Evolutionary conservation across 2,113 vertebrate species (phyloP).

Genomic region (Blennius ocellaris): DNA sequence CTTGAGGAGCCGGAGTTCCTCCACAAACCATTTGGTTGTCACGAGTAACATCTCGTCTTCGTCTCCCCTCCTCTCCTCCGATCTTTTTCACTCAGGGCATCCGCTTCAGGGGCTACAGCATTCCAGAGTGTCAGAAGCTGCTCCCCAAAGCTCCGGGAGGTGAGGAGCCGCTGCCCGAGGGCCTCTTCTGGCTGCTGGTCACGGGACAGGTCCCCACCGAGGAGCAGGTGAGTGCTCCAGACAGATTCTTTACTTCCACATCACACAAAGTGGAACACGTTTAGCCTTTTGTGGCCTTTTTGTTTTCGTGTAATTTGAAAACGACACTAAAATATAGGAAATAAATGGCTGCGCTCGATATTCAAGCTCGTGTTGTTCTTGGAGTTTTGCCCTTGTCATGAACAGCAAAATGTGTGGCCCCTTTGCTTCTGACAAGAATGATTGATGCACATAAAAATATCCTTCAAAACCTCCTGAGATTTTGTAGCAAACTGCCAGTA

Average conservation of each 20-base stretch:
- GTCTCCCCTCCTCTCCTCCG: not conserved
- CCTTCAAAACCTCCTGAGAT: too few species aligned
- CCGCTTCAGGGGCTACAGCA: conserved; percentile 96
- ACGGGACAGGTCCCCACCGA: conserved; percentile 92
- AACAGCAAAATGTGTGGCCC: too few species aligned
- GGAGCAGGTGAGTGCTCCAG: conserved; percentile 87
- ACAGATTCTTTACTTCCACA: not conserved
- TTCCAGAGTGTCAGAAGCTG: conserved; percentile 95
- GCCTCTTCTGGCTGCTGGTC: conserved; percentile 96
- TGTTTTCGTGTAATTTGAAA: too few species aligned
- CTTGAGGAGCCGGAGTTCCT: not conserved
- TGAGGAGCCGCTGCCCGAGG: conserved; percentile 93
- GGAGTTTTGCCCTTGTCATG: too few species aligned
- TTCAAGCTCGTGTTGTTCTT: too few species aligned
- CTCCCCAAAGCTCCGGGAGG: conserved; percentile 93
- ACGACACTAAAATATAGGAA: too few species aligned
- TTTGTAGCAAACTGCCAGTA: too few species aligned
- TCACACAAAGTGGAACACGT: too few species aligned
- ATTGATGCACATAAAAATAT: too few species aligned
- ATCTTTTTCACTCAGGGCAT: conserved; percentile 86
- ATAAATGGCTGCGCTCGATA: too few species aligned
- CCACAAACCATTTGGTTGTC: not conserved
- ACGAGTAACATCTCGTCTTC: not conserved
- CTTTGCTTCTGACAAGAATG: too few species aligned
- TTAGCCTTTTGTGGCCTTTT: too few species aligned